Conservation (phyloP, 1,140 invertebrate genomes). For the Zaprionus kolodkinae region DNA sequence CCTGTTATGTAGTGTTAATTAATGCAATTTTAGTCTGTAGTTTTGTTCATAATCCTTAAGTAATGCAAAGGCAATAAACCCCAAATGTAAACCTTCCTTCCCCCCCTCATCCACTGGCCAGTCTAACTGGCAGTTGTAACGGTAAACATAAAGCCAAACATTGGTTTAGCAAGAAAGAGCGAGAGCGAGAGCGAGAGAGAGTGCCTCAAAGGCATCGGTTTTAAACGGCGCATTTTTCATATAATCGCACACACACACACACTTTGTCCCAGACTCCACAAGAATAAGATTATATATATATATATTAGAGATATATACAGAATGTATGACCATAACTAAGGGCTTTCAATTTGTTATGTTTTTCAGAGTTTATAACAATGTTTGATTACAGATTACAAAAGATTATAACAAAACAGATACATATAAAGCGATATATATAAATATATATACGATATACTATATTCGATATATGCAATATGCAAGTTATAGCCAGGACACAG, state of each 20-base stretch:
- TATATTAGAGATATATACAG: conserved; percentile 23
- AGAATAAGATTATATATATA: conserved; percentile 36
- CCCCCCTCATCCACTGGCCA: conserved; percentile 43
- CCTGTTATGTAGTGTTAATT: conserved; percentile 81
- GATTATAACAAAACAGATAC: conserved; percentile 44
- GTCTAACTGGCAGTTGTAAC: conserved; percentile 59
- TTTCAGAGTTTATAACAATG: conserved; percentile 78
- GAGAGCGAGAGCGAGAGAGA: background rate
- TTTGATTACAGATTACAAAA: conserved; percentile 53
- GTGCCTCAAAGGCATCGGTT: conserved; percentile 59
- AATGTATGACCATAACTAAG: conserved; percentile 42
- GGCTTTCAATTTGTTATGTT: conserved; percentile 84
- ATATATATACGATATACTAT: background rate
- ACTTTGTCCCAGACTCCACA: conserved; percentile 22
- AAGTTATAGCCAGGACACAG: conserved; percentile 41
- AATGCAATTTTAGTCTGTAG: conserved; percentile 70
- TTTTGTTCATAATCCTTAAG: conserved; percentile 32
- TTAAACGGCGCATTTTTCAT: conserved; percentile 54
- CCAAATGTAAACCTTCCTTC: conserved; percentile 2
- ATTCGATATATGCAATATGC: conserved; percentile 37
- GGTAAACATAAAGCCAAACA: conserved; percentile 42
- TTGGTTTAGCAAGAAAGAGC: conserved; percentile 50
- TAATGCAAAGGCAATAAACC: background rate
- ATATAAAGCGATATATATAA: conserved; percentile 38
- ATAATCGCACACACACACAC: conserved; percentile 20